These are phyloP conservation scores for Eonycteris spelaea DNA, from an alignment of 2,113 vertebrate species.

Conservation along the genomic window DNA sequence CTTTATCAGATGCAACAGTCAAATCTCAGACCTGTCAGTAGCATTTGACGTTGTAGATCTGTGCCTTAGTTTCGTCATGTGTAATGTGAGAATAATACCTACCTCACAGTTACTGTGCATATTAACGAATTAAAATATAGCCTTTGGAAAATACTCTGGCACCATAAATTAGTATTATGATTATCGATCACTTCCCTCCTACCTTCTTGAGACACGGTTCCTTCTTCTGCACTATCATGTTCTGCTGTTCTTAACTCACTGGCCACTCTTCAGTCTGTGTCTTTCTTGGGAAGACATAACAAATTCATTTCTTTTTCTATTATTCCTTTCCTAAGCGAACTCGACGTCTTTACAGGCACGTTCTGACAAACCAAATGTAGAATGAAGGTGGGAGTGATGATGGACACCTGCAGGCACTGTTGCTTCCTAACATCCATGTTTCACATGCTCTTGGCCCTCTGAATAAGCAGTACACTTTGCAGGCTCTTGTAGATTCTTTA, in stretches of 20 bases:
- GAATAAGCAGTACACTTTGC: not conserved
- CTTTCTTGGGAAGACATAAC: not conserved
- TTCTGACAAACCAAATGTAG: not conserved
- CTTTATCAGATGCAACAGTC: not conserved
- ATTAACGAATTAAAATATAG: not conserved
- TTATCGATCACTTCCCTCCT: not conserved
- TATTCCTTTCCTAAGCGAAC: not conserved
- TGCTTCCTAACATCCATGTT: not conserved
- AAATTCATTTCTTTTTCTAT: not conserved
- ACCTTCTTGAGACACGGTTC: not conserved
- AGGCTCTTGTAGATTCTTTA: not conserved
- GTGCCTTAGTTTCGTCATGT: not conserved
- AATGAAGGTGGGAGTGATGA: not conserved
- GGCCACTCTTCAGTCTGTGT: not conserved
- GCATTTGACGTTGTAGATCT: not conserved
- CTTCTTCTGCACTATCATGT: not conserved
- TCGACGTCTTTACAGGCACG: not conserved
- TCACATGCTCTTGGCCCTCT: not conserved
- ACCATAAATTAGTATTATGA: not conserved
- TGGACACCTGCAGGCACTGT: not conserved
- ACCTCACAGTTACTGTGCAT: not conserved
- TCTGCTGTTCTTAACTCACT: not conserved
- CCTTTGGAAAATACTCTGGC: not conserved
- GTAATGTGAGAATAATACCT: not conserved
- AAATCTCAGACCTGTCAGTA: not conserved